Percentiles rank a stretch among this genome's conserved stretches.
Conservation (phyloP, 2,888 invertebrate species). For the Synanthedon vespiformis region DNA sequence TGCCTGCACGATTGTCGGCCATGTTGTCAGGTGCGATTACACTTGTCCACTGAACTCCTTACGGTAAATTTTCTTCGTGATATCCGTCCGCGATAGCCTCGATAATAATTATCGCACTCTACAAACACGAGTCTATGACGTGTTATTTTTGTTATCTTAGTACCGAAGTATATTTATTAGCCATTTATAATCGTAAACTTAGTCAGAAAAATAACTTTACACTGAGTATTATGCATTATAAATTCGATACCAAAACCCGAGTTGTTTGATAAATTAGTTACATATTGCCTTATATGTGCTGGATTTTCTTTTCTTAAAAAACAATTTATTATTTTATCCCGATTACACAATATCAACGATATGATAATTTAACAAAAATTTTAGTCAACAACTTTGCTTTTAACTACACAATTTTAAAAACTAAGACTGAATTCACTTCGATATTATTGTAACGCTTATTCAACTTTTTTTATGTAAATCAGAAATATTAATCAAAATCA, state of each 20-base stretch:
- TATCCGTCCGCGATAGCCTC: constrained; percentile 33
- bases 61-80: constrained; percentile 43
- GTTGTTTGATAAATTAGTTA: too few relatives aligned
- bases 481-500: too few relatives aligned
- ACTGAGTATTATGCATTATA: constrained; percentile 12
- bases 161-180: constrained; percentile 32
- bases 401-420: too few relatives aligned
- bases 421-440: too few relatives aligned
- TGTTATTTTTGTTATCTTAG: constrained; percentile 12
- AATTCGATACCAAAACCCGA: not conserved
- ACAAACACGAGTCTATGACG: constrained; percentile 9
- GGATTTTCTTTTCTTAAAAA: too few relatives aligned
- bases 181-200: constrained; percentile 24
- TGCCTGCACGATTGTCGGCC: constrained; percentile 60
- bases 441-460: too few relatives aligned
- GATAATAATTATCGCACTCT: constrained; percentile 2
- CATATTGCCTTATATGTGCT: too few relatives aligned
- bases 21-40: constrained; percentile 51
- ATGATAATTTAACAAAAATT: too few relatives aligned
- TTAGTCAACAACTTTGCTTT: too few relatives aligned
- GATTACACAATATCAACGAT: too few relatives aligned
- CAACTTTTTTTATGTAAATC: too few relatives aligned
- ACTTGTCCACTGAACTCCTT: constrained; percentile 57
- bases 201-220: constrained; percentile 10
- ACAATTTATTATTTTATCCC: too few relatives aligned